Base-by-base conservation (phyloP, 2,113 vertebrate species). In the Microtus richardsoni region DNA sequence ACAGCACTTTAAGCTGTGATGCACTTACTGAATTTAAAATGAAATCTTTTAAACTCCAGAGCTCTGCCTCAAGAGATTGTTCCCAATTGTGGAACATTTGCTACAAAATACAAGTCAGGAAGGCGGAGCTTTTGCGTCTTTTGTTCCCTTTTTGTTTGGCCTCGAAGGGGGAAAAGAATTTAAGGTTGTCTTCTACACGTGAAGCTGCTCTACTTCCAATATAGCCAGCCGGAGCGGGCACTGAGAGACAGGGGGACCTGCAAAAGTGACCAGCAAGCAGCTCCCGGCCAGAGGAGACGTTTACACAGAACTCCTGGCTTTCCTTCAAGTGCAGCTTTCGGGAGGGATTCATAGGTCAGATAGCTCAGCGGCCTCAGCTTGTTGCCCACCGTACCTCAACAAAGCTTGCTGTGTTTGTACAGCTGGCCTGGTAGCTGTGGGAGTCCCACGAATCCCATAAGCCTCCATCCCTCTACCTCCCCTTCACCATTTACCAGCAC, bases 391-490 rank as follows among this genome's bases (percentile, higher is more conserved):
- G 98, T 98, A 99, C 99, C 98, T 98, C 99, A 99, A 99, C 98
- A 99, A 99, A 99, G 99, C 98, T 98, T 98, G 97, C n/a, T 98
- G 85, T 99, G 99, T 99, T 99, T 99, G 99, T 99, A 99, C 99
- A 99, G 99, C 99, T 99, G 99, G 98, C 96, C 98, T 98, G 91
- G 92, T 98, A 98, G 98, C 99, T 98, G 98, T 99, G 99, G 99
- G 99, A 99, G 99, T 99, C 98, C 98, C 95, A 96, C 93, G 98
- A 98, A 98, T 99, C 98, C 98, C 99, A 98, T 98, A 98, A 98
- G 98, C 98, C 97, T 98, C 97, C 97, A 91, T 98, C 98, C 98
- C 98, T 98, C 97, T 98, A 97, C 98, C 98, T 98, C 98, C 98
- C 98, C 98, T 98, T 98, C 97, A 97, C 98, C 98, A 97, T 98